A percentile compares a stretch with the other conserved stretches of the same genome.
phyloP scores from a whole-genome alignment of 2,797 vertebrate species.

The Chaenodraco wilsoni region DNA sequence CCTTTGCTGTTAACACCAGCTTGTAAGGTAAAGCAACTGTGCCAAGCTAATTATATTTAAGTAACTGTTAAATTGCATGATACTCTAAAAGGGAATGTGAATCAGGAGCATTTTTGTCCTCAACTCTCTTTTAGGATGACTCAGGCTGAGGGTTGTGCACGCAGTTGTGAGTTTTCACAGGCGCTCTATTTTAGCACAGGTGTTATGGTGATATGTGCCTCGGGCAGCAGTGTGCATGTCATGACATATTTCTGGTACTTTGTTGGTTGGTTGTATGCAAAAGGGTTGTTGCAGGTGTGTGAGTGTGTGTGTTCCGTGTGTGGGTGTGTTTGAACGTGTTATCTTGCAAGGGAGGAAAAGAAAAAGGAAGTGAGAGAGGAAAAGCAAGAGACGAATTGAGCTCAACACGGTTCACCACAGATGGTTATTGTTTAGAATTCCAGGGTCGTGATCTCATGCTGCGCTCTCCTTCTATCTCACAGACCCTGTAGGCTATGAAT shows the following conservation, averaged over 20 bases:
- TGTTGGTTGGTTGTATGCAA: slow-evolving; percentile 58
- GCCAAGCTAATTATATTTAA: slow-evolving; percentile 63
- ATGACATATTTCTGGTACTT: slow-evolving; percentile 73
- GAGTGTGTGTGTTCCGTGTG: slow-evolving; percentile 17
- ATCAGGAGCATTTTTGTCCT: slow-evolving; percentile 29
- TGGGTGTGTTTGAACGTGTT: slow-evolving; percentile 55
- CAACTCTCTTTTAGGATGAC: slow-evolving; percentile 32
- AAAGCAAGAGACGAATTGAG: slow-evolving; percentile 60
- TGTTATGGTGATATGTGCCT: slow-evolving; percentile 52
- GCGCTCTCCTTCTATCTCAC: slow-evolving; percentile 81
- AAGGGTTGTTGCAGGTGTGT: slow-evolving; percentile 74
- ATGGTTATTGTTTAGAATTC: slow-evolving; percentile 97
- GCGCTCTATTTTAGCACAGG: slow-evolving; percentile 58
- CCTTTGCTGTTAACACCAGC: slow-evolving; percentile 62
- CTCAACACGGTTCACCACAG: slow-evolving; percentile 89
- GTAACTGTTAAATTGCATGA: slow-evolving; percentile 62
- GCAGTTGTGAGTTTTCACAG: slow-evolving; percentile 21
- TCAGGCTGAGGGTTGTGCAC: slow-evolving; percentile 12
- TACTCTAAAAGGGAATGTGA: slow-evolving; percentile 47
- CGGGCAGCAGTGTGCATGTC: slow-evolving; percentile 63
- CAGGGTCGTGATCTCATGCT: slow-evolving; percentile 91
- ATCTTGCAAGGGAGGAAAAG: slow-evolving; percentile 48
- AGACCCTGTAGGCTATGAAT: slow-evolving; percentile 81
- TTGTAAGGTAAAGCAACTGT: slow-evolving; percentile 23
- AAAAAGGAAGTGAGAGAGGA: slow-evolving; percentile 70